phyloP scores from a whole-genome alignment of 1,140 invertebrate genomes.

The Aporrectodea caliginosa region DNA sequence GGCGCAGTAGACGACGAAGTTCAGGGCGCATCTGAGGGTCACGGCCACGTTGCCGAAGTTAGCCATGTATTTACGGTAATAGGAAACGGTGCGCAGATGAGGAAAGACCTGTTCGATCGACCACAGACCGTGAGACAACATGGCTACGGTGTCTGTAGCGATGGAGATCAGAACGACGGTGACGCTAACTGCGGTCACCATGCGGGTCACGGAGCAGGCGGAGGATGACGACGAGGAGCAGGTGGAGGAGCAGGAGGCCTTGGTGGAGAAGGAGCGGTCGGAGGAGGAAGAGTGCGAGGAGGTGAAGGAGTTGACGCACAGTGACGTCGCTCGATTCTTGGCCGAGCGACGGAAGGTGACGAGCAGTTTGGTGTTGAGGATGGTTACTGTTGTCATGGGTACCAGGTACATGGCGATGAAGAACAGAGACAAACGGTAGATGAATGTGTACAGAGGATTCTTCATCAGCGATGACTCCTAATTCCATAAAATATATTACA shows the following conservation, averaged over 20 bases:
- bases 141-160: constrained; percentile 20
- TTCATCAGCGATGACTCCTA: constrained; percentile 8
- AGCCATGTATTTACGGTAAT: constrained; percentile 2
- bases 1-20: constrained; percentile 35
- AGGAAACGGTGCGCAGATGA: background rate
- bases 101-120: constrained; percentile 18
- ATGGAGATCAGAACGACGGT: constrained; percentile 26
- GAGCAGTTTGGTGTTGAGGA: constrained; percentile 26
- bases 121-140: constrained; percentile 28
- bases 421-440: constrained; percentile 23
- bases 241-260: background rate
- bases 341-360: constrained; percentile 13
- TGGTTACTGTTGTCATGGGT: constrained; percentile 22
- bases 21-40: constrained; percentile 24
- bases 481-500: too few species aligned
- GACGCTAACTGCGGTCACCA: constrained; percentile 24
- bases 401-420: constrained; percentile 31
- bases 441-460: constrained; percentile 22
- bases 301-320: background rate
- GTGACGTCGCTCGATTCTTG: background rate
- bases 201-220: background rate
- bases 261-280: background rate
- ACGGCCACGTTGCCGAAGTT: constrained; percentile 28
- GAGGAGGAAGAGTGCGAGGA: background rate
- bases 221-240: background rate